Evolutionary conservation across 2,888 invertebrate species (phyloP), one percentile per base, ranked within the genome.

Genomic region (Unio delphinus): DNA sequence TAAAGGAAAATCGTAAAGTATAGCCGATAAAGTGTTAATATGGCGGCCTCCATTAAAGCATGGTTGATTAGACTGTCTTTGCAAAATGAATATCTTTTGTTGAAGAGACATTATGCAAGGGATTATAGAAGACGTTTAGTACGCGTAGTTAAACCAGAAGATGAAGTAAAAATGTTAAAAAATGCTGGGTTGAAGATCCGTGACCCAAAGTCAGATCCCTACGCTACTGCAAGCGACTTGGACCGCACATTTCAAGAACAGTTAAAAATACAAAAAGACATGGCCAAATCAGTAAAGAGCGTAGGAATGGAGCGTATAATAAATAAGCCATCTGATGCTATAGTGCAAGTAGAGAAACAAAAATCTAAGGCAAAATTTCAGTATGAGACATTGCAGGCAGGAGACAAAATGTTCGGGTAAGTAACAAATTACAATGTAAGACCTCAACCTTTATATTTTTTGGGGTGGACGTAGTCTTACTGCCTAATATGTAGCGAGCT

Each of bases 381-480:
- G 5, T 77, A 71, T 69, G 75, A 76, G 65, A 74, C 69, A 56
- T 61, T 79, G 17, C 56, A 69, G 30, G 75, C 73, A 30, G 75
- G 75, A 5, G 78, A 79, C 55, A 76, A 65, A 45, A 67, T 74
- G 34, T 74, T 79, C 64, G 78, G 78, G 78, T 79, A 58, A 20
- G 73, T 65, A 45, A 45, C 15, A 15, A 11, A 23, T 23, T 23
- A 23, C 23, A 23, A 23, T 23, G 23, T 23, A 23, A 23, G 23
- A 23, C 23, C 23, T 23, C 23, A 23, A 23, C 23, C 23, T 23
- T 23, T 23, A 23, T 23, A 23, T 23, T 23, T 23, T 23, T 23
- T 23, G 23, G 23, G 23, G 0, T 23, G 23, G 23, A 23, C 23
- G 23, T 23, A n/a, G 23, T 23, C 23, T 23, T 23, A 23, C 23